Conservation (phyloP, 2,888 invertebrate species). For the Cataglyphis albicans region DNA sequence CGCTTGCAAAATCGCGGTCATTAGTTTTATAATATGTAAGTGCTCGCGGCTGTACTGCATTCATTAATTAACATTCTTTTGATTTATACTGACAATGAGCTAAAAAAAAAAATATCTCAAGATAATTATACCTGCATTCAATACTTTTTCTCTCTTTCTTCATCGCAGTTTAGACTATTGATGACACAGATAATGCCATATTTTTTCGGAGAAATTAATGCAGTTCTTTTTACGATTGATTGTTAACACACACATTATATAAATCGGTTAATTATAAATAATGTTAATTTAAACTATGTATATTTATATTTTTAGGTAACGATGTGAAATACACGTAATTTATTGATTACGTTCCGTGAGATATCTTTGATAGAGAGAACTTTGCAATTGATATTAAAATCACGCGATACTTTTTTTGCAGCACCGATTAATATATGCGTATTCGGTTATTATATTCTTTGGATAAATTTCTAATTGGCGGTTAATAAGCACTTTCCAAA, state of each 20-base stretch:
- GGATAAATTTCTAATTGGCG: not conserved
- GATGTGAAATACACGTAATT: not conserved
- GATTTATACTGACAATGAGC: not conserved
- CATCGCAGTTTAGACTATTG: not conserved
- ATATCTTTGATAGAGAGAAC: not conserved
- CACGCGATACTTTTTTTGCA: not conserved
- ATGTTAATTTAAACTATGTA: not conserved
- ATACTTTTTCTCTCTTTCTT: not conserved
- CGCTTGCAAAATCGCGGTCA: conserved; percentile 66
- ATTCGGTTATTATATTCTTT: not conserved
- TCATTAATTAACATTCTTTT: not conserved
- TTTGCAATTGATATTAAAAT: not conserved
- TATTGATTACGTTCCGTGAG: not conserved
- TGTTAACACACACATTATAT: not conserved
- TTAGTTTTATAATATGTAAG: conserved; percentile 71
- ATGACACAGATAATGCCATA: not conserved
- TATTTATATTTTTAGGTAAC: not conserved
- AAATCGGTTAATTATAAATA: not conserved
- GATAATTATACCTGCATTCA: not conserved
- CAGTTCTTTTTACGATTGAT: not conserved
- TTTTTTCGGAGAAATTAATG: not conserved
- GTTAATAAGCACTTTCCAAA: not conserved
- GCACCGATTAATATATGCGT: not conserved
- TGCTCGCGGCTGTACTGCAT: conserved; percentile 49
- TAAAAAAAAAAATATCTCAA: not conserved